Percentiles rank a stretch among this genome's conserved stretches.
These are phyloP conservation scores for Chondrilla cf. caribensis DNA, from an alignment of 37 sponge, comb jelly and placozoan genomes.

Conservation along the genomic window DNA sequence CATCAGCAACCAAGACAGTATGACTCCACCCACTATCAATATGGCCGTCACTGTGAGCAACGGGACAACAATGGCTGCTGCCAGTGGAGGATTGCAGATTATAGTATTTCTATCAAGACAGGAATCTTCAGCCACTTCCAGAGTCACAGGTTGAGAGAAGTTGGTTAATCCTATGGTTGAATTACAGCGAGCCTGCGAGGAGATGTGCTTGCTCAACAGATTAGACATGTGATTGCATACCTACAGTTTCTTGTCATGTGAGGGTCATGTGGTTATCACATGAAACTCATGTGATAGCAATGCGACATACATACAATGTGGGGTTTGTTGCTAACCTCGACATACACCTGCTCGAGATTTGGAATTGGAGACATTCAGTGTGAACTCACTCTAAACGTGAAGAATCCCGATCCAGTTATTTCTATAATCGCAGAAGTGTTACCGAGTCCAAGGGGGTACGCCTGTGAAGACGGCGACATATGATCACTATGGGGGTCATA, in stretches of 20 bases:
- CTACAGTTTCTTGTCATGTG: too few species aligned
- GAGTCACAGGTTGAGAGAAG: constrained; percentile 3
- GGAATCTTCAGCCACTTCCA: background rate
- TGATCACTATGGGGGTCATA: background rate
- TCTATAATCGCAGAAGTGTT: background rate
- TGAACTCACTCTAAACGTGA: background rate
- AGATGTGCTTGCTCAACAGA: too few species aligned
- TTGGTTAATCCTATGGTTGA: background rate
- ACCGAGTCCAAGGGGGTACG: background rate
- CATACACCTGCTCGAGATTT: too few species aligned
- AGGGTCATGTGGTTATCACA: too few species aligned
- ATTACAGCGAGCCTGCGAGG: background rate
- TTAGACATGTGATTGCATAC: too few species aligned
- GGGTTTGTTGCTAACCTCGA: too few species aligned
- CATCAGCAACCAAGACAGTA: background rate
- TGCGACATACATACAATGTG: too few species aligned
- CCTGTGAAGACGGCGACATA: background rate
- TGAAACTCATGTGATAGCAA: too few species aligned
- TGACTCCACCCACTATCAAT: background rate
- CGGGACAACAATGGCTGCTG: background rate
- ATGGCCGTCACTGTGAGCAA: background rate
- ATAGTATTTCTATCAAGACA: background rate
- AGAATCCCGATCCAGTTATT: background rate
- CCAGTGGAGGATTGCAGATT: background rate
- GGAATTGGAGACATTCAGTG: too few species aligned